These are phyloP conservation scores for Cheilosia impressa DNA, from an alignment of 2,888 invertebrate genomes.

Conservation along the genomic window DNA sequence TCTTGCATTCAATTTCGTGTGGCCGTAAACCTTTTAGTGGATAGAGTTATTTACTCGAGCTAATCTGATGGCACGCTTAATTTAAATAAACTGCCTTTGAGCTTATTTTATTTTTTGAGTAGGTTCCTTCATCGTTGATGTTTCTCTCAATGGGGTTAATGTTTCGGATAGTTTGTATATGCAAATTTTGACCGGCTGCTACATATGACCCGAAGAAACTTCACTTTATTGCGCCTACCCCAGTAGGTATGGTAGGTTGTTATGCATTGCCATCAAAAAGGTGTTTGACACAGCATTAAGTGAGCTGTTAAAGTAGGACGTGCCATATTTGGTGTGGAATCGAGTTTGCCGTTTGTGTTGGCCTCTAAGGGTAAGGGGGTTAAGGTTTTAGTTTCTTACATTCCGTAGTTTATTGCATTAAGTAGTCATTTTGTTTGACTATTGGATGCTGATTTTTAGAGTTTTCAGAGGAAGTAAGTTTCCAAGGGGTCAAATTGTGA, in stretches of 20 bases:
- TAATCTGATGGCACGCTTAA: conserved; percentile 35
- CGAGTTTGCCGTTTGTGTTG: neutral
- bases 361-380: conserved; percentile 12
- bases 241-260: neutral
- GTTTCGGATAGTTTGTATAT: conserved; percentile 36
- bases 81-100: conserved; percentile 5
- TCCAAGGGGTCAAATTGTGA: too few species aligned
- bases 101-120: neutral
- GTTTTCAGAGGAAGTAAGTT: too few species aligned
- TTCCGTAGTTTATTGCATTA: too few species aligned
- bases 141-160: conserved; percentile 25
- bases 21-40: neutral
- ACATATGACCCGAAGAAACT: conserved; percentile 24
- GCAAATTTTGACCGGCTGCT: conserved; percentile 46
- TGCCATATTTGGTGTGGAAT: neutral
- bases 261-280: conserved; percentile 2
- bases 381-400: conserved; percentile 13
- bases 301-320: conserved; percentile 4
- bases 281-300: conserved; percentile 29
- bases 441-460: too few species aligned
- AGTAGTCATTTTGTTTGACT: neutral
- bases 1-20: neutral
- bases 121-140: neutral
- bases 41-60: conserved; percentile 43
- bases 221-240: neutral